These are phyloP conservation scores for Leucosticte australis DNA, from an alignment of 2,113 vertebrate genomes.

Conservation along the genomic window DNA sequence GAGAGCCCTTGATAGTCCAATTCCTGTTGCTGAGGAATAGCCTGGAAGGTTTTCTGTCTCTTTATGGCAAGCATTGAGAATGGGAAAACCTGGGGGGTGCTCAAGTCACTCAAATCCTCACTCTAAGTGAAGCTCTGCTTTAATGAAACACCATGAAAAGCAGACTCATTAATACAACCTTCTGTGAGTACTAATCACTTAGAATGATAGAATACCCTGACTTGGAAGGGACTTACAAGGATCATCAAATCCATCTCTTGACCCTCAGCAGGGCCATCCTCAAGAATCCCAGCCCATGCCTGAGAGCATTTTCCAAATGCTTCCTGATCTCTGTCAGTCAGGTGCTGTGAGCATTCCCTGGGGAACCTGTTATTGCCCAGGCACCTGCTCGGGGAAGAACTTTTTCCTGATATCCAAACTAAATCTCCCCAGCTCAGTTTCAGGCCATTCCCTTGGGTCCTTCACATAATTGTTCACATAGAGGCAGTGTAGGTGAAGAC, in stretches of 20 bases:
- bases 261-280: too few relatives aligned
- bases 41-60: not conserved
- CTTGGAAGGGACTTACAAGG: not conserved
- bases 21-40: not conserved
- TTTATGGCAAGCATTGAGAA: not conserved
- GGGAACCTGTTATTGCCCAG: not conserved
- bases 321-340: not conserved
- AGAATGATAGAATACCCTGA: not conserved
- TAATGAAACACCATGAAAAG: not conserved
- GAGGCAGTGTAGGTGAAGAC: not conserved
- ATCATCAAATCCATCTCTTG: not conserved
- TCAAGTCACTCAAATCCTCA: not conserved
- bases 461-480: not conserved
- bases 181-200: not conserved
- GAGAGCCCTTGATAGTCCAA: not conserved
- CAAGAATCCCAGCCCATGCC: not conserved
- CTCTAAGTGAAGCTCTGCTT: not conserved
- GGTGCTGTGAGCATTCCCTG: not conserved
- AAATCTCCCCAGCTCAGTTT: not conserved
- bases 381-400: not conserved
- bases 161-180: not conserved
- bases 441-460: not conserved
- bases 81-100: not conserved
- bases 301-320: not conserved
- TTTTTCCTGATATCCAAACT: not conserved